Conservation (phyloP, 2,797 vertebrate species). For the Tokudaia muenninki region DNA sequence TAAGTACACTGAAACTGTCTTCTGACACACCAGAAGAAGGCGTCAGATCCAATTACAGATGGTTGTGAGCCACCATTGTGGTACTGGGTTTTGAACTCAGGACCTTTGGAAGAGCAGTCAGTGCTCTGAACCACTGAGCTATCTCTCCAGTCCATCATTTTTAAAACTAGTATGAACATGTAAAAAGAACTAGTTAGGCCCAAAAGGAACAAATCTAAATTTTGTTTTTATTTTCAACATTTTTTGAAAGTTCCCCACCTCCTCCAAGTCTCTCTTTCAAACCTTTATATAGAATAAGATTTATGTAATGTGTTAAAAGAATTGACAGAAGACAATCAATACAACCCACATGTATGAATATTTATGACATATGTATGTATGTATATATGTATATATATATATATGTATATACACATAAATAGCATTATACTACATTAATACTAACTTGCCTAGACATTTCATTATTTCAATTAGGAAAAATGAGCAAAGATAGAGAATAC, state of each 20-base stretch:
- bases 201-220: not conserved
- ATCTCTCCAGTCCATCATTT: not conserved
- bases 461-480: not conserved
- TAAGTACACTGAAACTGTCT: no score
- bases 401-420: not conserved
- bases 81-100: no score
- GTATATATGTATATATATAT: not conserved
- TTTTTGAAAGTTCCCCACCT: not conserved
- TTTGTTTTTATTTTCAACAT: not conserved
- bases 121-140: no score
- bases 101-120: no score
- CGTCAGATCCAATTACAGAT: no score
- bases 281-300: not conserved
- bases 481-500: fast-evolving
- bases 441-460: not conserved
- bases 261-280: not conserved
- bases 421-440: not conserved
- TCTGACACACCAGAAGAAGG: no score
- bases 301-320: not conserved
- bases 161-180: not conserved
- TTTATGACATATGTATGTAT: not conserved
- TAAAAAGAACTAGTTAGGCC: not conserved
- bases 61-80: no score
- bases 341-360: not conserved
- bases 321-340: not conserved